These are phyloP conservation scores for Antheraea pernyi DNA, from an alignment of 1,140 invertebrate species.

Conservation along the genomic window DNA sequence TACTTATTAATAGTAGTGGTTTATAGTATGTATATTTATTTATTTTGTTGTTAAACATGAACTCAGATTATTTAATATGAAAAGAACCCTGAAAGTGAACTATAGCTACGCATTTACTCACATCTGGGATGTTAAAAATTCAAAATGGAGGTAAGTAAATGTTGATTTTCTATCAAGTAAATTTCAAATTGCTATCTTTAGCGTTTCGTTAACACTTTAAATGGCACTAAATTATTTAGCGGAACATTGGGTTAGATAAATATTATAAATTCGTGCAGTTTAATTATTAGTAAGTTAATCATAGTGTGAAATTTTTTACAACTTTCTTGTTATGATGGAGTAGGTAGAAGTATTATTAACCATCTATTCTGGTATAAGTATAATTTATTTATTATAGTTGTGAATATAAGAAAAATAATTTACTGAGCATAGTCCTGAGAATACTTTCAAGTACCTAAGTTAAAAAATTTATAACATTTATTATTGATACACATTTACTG, in stretches of 20 bases:
- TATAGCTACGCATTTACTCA: slow-evolving; percentile 23
- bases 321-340: background rate
- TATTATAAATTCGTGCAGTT: background rate
- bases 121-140: slow-evolving; percentile 34
- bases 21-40: background rate
- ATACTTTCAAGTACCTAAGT: too few species aligned
- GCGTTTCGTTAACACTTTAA: slow-evolving; percentile 60
- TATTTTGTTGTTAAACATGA: background rate
- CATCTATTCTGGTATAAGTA: too few species aligned
- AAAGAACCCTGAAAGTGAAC: slow-evolving; percentile 27
- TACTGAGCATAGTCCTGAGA: too few species aligned
- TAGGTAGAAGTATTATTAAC: background rate
- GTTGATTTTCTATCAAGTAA: slow-evolving; percentile 65
- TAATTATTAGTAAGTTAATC: slow-evolving; percentile 23
- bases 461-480: too few species aligned
- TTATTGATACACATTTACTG: too few species aligned
- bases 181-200: slow-evolving; percentile 66
- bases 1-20: background rate
- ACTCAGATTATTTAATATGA: background rate
- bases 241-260: slow-evolving; percentile 19
- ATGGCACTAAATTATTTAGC: slow-evolving; percentile 46
- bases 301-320: slow-evolving; percentile 5
- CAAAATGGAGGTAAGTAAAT: slow-evolving; percentile 46
- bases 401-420: background rate
- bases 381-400: background rate